Evolutionary conservation across 2,113 vertebrate species (phyloP).

Genomic region (Syrrhaptes paradoxus): DNA sequence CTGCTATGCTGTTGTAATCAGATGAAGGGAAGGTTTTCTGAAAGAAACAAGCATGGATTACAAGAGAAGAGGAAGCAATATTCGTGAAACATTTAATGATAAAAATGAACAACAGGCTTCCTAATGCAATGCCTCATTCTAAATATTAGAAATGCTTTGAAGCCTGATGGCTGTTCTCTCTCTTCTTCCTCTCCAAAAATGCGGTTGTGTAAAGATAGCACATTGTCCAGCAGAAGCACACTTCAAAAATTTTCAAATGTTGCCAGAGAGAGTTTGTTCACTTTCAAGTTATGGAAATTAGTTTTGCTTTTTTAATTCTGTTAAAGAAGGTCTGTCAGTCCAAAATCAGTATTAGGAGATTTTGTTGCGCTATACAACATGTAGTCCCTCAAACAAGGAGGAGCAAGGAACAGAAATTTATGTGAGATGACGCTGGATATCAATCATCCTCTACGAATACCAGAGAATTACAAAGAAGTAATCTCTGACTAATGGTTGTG

Average conservation of each 20-base stretch:
- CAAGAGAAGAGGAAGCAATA: not conserved
- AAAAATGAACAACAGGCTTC: not conserved
- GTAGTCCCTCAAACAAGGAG: not conserved
- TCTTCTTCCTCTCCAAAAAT: not conserved
- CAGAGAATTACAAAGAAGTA: not conserved
- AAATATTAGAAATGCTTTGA: conserved; percentile 4
- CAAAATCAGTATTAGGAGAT: not conserved
- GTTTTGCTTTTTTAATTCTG: not conserved
- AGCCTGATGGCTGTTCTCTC: not conserved
- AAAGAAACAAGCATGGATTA: not conserved
- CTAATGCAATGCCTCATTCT: not conserved
- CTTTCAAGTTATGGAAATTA: not conserved
- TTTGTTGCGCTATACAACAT: not conserved
- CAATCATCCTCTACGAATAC: not conserved
- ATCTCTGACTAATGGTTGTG: not conserved
- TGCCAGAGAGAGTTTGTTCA: not conserved
- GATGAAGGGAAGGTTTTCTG: not conserved
- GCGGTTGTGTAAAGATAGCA: not conserved
- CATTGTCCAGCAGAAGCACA: not conserved
- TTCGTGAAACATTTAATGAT: not conserved
- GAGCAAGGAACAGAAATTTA: not conserved
- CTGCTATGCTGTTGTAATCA: not conserved
- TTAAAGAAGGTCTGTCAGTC: not conserved
- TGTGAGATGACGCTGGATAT: not conserved
- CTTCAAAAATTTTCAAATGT: not conserved